phyloP scores from a whole-genome alignment of 2,113 vertebrate genomes.

The Madoqua kirkii region DNA sequence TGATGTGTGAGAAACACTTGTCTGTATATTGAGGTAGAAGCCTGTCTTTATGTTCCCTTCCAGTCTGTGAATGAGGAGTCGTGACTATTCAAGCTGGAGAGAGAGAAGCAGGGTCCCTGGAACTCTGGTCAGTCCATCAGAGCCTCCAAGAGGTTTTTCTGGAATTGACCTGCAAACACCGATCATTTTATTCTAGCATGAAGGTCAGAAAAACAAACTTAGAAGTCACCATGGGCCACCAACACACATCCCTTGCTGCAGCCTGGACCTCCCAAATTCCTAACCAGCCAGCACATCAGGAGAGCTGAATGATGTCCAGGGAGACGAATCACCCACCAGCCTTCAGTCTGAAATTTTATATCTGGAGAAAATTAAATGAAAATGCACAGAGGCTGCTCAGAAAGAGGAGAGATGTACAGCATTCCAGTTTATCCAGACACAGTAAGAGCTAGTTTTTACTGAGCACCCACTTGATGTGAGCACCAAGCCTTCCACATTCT shows the following conservation, averaged over 20 bases:
- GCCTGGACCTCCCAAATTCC: background rate
- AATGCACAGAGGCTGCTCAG: background rate
- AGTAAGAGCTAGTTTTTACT: no score
- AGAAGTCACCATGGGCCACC: background rate
- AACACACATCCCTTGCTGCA: background rate
- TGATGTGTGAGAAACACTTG: background rate
- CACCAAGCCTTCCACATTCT: background rate
- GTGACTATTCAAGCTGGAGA: background rate
- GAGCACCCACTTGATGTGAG: fast-evolving
- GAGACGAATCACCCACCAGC: background rate
- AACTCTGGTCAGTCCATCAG: background rate
- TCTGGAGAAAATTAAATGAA: background rate
- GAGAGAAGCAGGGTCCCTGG: background rate
- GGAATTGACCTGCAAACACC: background rate
- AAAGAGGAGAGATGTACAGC: background rate
- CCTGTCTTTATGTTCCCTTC: background rate
- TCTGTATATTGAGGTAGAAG: background rate
- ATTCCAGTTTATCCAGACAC: background rate
- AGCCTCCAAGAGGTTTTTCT: background rate
- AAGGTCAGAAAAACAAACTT: background rate
- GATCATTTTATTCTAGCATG: background rate
- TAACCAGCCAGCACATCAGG: background rate
- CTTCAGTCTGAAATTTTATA: background rate
- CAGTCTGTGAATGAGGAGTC: background rate
- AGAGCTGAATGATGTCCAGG: background rate